Evolutionary conservation across 2,888 invertebrate species (phyloP).

Genomic region (Drosophila leonis): DNA sequence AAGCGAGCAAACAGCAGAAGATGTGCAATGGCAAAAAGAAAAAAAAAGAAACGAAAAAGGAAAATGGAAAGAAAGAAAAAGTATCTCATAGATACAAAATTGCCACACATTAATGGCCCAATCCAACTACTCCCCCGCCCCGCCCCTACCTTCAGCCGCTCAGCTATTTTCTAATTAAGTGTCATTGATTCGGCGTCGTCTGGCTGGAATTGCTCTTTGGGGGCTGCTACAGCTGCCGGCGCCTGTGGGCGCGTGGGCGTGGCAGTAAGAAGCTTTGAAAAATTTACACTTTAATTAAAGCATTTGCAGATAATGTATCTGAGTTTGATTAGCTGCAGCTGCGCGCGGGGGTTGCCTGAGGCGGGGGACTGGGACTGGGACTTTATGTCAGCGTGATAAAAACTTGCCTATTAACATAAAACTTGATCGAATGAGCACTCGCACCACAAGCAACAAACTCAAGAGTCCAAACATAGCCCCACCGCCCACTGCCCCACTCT

Average conservation of each 20-base stretch:
- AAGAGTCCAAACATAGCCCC: constrained; percentile 4
- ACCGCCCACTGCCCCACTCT: neutral
- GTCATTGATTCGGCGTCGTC: constrained; percentile 72
- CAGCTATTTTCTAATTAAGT: constrained; percentile 77
- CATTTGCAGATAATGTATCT: constrained; percentile 66
- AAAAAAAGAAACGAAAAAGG: neutral
- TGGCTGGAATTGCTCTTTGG: neutral
- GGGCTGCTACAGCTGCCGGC: constrained; percentile 1
- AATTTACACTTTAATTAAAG: constrained; percentile 79
- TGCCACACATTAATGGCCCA: constrained; percentile 61
- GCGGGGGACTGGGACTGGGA: neutral
- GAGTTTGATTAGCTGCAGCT: constrained; percentile 68
- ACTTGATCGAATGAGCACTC: constrained; percentile 51
- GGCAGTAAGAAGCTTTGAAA: constrained; percentile 33
- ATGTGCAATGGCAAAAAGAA: constrained; percentile 39
- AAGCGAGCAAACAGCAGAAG: constrained; percentile 49
- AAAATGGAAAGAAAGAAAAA: constrained; percentile 10
- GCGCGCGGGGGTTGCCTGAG: neutral
- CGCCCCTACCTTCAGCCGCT: neutral
- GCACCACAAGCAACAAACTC: constrained; percentile 2
- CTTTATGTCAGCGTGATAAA: constrained; percentile 47
- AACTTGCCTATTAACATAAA: constrained; percentile 70
- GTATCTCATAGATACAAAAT: constrained; percentile 71
- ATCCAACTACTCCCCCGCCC: neutral
- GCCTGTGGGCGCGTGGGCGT: constrained; percentile 22